These are phyloP conservation scores for Cerceris ruficornis DNA, from an alignment of 2,888 invertebrate genomes.

Conservation along the genomic window DNA sequence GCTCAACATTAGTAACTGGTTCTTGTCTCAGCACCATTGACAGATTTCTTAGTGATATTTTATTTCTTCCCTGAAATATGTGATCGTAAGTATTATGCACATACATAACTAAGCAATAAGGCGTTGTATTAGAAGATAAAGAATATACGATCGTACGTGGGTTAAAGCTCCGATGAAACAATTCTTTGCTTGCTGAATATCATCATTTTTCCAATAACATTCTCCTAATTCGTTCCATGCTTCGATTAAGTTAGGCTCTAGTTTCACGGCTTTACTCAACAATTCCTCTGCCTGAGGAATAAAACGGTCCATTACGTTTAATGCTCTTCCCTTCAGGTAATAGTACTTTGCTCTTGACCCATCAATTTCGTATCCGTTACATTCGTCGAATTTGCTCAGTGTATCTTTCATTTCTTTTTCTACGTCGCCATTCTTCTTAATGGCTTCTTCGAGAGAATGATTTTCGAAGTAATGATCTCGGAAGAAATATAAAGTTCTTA, in stretches of 20 bases:
- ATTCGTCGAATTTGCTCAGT: constrained; percentile 85
- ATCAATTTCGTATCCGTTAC: constrained; percentile 85
- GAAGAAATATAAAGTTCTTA: constrained; percentile 86
- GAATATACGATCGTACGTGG: constrained; percentile 83
- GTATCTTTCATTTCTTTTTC: constrained; percentile 85
- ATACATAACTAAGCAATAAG: not conserved
- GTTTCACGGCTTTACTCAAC: constrained; percentile 91
- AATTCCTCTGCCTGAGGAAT: constrained; percentile 88
- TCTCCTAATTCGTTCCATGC: constrained; percentile 96
- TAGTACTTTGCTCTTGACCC: constrained; percentile 85
- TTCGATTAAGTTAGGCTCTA: constrained; percentile 90
- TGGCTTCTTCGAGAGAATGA: constrained; percentile 87
- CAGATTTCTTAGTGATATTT: constrained; percentile 89
- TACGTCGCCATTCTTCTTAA: constrained; percentile 86
- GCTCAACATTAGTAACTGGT: constrained; percentile 81
- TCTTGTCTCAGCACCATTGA: constrained; percentile 92
- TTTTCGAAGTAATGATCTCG: constrained; percentile 91
- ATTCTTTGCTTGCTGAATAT: constrained; percentile 90
- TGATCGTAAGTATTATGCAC: not conserved
- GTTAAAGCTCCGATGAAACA: constrained; percentile 91
- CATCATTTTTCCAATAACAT: constrained; percentile 93
- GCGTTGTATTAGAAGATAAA: not conserved
- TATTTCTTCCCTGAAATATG: constrained; percentile 86
- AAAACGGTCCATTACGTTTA: constrained; percentile 88
- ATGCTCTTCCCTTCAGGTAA: constrained; percentile 88